A percentile compares a stretch with the other conserved stretches of the same genome.
Conservation (phyloP, 2,113 vertebrate species). For the Vireo altiloquus region DNA sequence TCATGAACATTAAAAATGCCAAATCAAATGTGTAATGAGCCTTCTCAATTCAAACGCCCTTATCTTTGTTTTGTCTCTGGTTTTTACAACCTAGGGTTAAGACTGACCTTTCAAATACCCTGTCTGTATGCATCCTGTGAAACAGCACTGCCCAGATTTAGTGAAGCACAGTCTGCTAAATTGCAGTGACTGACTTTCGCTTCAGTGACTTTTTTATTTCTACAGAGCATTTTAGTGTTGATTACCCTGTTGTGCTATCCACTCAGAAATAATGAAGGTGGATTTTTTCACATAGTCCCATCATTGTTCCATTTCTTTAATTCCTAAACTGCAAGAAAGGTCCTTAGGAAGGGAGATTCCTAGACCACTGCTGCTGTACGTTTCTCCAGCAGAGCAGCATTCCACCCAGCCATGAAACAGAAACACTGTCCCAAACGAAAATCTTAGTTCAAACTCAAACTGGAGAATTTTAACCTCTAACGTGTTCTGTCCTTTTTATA, state of each 20-base stretch:
- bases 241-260: not conserved
- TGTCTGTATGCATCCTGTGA: not conserved
- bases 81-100: not conserved
- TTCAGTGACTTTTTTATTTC: not conserved
- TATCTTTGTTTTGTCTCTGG: not conserved
- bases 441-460: not conserved
- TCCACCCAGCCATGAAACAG: not conserved
- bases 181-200: not conserved
- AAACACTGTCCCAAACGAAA: not conserved
- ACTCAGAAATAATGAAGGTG: not conserved
- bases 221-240: not conserved
- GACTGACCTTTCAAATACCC: not conserved
- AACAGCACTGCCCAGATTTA: not conserved
- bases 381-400: not conserved
- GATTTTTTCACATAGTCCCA: not conserved
- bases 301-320: not conserved
- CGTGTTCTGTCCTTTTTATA: not conserved
- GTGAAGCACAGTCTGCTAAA: not conserved
- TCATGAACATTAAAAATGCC: slow-evolving; percentile 31
- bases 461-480: not conserved
- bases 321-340: not conserved
- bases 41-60: not conserved
- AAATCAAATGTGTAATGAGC: not conserved
- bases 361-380: not conserved
- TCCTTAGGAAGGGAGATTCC: not conserved